A percentile compares a stretch with the other conserved stretches of the same genome.
Evolutionary conservation across 2,797 vertebrate species (phyloP).

Genomic region (Adrianichthys oophorus): DNA sequence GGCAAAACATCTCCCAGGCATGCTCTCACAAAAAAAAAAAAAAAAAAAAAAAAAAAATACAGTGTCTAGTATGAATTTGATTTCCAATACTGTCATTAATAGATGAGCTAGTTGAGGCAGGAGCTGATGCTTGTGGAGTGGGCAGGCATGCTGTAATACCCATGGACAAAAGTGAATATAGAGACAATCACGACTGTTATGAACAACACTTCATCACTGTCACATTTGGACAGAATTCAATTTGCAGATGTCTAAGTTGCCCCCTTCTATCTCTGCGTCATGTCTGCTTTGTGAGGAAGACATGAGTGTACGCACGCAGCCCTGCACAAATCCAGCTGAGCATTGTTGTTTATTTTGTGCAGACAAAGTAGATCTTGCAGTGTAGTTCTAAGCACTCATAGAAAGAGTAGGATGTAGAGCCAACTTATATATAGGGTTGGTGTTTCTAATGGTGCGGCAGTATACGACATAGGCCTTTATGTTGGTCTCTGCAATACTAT

Average conservation of each 20-base stretch:
- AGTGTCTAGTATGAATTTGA: slow-evolving; percentile 75
- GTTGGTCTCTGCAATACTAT: no score
- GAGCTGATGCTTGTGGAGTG: slow-evolving; percentile 62
- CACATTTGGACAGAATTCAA: slow-evolving; percentile 87
- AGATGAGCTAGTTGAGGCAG: slow-evolving; percentile 73
- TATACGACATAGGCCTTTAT: no score
- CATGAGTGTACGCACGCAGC: slow-evolving; percentile 1
- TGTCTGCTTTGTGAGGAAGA: slow-evolving; percentile 40
- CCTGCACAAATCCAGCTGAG: slow-evolving; percentile 15
- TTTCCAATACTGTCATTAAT: slow-evolving; percentile 84
- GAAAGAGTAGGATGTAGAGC: background rate
- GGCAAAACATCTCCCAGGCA: slow-evolving; percentile 32
- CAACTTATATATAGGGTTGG: no score
- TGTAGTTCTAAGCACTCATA: slow-evolving; percentile 43
- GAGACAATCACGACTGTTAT: slow-evolving; percentile 87
- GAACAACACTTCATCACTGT: slow-evolving; percentile 92
- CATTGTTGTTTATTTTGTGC: slow-evolving; percentile 78
- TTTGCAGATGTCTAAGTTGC: slow-evolving; percentile 76
- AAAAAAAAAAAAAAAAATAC: no score
- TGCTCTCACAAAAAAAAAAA: slow-evolving; percentile 62
- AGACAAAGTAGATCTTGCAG: slow-evolving; percentile 78
- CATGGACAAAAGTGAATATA: slow-evolving; percentile 82
- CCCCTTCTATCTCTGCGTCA: slow-evolving; percentile 28
- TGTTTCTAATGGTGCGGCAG: no score
- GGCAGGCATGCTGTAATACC: slow-evolving; percentile 75